Conservation (phyloP, 1,140 invertebrate genomes). For the Trichonephila inaurata region DNA sequence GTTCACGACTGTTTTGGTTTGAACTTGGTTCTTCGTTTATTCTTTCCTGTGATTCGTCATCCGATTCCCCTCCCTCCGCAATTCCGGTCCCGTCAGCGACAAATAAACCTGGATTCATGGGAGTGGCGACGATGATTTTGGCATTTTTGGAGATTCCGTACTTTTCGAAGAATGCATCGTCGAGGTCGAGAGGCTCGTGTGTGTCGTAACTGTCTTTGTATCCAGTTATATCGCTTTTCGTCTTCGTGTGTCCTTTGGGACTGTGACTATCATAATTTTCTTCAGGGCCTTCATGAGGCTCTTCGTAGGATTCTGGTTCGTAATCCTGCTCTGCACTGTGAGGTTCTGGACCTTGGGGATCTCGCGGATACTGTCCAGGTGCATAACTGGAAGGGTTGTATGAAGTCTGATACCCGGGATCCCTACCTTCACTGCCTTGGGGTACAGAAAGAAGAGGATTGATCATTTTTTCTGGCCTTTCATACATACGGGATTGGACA, state of each 20-base stretch:
- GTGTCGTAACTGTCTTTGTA: slow-evolving; percentile 15
- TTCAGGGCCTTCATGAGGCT: not conserved
- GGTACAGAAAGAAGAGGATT: not conserved
- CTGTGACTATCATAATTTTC: not conserved
- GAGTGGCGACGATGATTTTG: slow-evolving; percentile 57
- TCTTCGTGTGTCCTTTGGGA: not conserved
- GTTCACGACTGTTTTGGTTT: not conserved
- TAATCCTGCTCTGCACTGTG: not conserved
- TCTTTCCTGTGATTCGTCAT: not conserved
- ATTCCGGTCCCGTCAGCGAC: slow-evolving; percentile 53
- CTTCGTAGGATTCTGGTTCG: not conserved
- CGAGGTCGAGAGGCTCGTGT: slow-evolving; percentile 48
- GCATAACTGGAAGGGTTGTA: slow-evolving; percentile 36
- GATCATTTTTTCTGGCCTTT: slow-evolving; percentile 38
- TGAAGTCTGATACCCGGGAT: not conserved
- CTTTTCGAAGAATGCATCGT: slow-evolving; percentile 60
- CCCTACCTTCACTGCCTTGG: not conserved
- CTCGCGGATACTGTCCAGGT: not conserved
- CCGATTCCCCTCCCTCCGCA: not conserved
- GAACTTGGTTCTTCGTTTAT: not conserved
- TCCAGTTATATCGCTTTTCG: slow-evolving; percentile 21
- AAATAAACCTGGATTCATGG: slow-evolving; percentile 46
- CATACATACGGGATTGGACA: not conserved
- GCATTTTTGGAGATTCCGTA: slow-evolving; percentile 70
- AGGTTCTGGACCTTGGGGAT: not conserved